Evolutionary conservation across 2,888 invertebrate genomes (phyloP), one percentile per base, ranked within the genome.

Genomic region (Drosophila anomelani): DNA sequence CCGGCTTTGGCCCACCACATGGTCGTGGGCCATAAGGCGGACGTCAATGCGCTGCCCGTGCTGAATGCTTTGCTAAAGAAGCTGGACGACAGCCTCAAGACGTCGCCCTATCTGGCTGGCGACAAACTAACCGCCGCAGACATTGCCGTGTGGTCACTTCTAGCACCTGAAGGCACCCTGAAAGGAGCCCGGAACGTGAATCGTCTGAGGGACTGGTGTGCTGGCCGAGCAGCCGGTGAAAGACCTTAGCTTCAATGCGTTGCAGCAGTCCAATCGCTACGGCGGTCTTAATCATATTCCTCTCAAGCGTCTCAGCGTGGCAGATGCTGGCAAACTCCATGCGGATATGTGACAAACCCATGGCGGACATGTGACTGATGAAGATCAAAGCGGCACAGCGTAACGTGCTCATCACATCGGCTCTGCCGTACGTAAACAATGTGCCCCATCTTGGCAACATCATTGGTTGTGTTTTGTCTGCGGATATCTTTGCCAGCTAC

Each of bases 361-460:
- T 93, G 36, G 92, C 90, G 2, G 94, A 94, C 23, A 92, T 93
- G 92, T 94, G 0, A 93, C 94, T 0, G 91, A 93, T 0, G 95
- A 95, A 96, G 85, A 81, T 96, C 2, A 92, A 93, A 51, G 90
- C 92, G 0, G 96, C 95, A 0, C 95, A 96, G 80, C 95, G 95
- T 81, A 99, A 99, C 92, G 93, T 99, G 44, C 93, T 99, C 26
- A 95, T 99, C 44, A 99, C 99, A 0, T 98, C 99, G 5, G 98
- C 99, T 0, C 93, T 99, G 63, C 99, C 99, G 0, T 99, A 99
- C 92, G 99, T 99, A 0, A 99, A 99, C 93, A 99, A 99, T 92
- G 98, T 99, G 7, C 99, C 99, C 0, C 99, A 99, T 94, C 93
- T 99, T 56, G 99, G 99, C 1, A 99, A 99, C 91, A 99, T 99